Evolutionary conservation across 2,113 vertebrate genomes (phyloP).

Genomic region (Cercopithecus mona): DNA sequence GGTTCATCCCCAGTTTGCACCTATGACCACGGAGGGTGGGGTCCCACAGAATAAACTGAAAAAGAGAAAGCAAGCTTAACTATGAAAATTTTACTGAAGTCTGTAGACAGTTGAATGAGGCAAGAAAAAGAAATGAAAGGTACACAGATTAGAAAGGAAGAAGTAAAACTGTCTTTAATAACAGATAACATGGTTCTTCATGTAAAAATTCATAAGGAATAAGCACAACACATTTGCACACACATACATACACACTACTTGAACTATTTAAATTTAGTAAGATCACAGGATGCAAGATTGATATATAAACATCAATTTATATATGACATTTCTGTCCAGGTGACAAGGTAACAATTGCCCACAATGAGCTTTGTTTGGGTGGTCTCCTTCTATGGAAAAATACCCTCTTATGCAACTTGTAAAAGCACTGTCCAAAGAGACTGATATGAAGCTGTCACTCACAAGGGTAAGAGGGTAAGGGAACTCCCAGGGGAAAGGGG

Average conservation of each 20-base stretch:
- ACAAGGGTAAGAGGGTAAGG: neutral
- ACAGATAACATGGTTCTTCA: neutral
- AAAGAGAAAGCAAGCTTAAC: neutral
- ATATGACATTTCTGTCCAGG: neutral
- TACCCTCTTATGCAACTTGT: no score
- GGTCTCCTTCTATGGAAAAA: no score
- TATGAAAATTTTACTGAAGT: neutral
- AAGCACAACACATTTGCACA: neutral
- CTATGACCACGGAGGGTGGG: neutral
- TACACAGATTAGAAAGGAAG: neutral
- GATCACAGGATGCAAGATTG: no score
- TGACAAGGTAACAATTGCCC: neutral
- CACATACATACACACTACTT: neutral
- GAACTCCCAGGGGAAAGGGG: neutral
- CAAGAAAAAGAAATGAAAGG: neutral
- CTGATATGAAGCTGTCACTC: rapidly evolving
- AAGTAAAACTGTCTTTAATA: neutral
- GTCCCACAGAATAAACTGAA: neutral
- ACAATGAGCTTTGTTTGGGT: neutral
- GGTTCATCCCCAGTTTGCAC: neutral
- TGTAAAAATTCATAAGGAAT: neutral
- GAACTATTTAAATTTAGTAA: neutral
- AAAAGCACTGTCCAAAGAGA: no score
- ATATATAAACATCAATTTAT: neutral
- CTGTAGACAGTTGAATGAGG: neutral